Evolutionary conservation across 2,888 invertebrate species (phyloP).

Genomic region (Ariolimax columbianus): DNA sequence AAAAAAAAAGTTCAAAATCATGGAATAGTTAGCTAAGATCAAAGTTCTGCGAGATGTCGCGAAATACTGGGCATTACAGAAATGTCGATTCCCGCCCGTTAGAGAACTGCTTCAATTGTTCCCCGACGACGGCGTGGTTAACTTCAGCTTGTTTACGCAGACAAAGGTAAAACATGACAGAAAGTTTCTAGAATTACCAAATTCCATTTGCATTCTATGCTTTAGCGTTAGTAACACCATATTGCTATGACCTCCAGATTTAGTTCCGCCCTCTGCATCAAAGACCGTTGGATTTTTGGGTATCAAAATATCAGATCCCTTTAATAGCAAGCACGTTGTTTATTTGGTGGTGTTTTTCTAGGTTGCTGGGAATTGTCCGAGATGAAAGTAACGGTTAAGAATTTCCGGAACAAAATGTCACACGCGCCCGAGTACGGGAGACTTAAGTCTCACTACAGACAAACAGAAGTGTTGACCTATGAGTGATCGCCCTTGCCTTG

Average conservation of each 20-base stretch:
- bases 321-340: not conserved
- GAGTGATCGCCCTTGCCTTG: not conserved
- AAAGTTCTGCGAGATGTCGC: not conserved
- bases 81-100: conserved; percentile 7
- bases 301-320: conserved; percentile 20
- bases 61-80: conserved; percentile 5
- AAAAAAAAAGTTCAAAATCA: too few species aligned
- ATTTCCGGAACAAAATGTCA: conserved; percentile 26
- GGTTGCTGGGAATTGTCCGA: not conserved
- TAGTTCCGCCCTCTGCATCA: not conserved
- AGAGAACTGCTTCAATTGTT: conserved; percentile 31
- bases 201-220: too few species aligned
- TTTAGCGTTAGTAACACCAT: too few species aligned
- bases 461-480: not conserved
- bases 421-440: not conserved
- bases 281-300: conserved; percentile 5
- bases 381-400: not conserved
- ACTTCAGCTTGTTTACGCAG: conserved; percentile 4
- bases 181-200: conserved; percentile 27
- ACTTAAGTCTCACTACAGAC: too few species aligned
- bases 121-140: not conserved
- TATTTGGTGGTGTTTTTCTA: conserved; percentile 13
- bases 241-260: too few species aligned
- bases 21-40: too few species aligned
- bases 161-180: conserved; percentile 5